These are phyloP conservation scores for Cylloceria caligata DNA, from an alignment of 2,888 invertebrate species.

Conservation along the genomic window DNA sequence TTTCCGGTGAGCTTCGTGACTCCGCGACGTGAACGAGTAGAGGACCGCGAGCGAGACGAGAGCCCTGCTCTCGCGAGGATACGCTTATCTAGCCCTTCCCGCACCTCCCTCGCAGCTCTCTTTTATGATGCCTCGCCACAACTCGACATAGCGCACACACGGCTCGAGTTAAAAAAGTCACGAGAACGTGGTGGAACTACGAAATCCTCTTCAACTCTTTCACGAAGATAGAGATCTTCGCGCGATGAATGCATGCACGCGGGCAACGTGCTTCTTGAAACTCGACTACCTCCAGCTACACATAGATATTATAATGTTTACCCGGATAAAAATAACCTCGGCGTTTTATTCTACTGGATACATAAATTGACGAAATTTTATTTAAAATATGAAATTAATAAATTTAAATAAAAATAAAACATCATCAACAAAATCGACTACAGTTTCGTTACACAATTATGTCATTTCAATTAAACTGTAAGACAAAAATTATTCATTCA, in stretches of 20 bases:
- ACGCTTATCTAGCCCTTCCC: conserved; percentile 31
- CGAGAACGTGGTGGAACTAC: conserved; percentile 83
- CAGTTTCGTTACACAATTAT: no score
- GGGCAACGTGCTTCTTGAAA: conserved; percentile 64
- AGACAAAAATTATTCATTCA: no score
- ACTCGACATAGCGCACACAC: no score
- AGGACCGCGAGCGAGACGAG: conserved; percentile 30
- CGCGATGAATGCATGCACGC: conserved; percentile 60
- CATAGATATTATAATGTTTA: conserved; percentile 38
- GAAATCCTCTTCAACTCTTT: conserved; percentile 79
- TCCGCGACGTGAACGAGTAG: conserved; percentile 67
- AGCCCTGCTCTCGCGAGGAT: conserved; percentile 53
- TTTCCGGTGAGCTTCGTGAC: conserved; percentile 75
- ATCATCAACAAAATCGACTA: no score
- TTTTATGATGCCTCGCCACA: conserved; percentile 55
- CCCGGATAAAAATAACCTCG: background rate
- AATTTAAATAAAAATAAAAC: no score
- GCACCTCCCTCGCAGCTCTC: conserved; percentile 20
- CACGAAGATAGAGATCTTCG: conserved; percentile 74
- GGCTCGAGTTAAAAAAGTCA: conserved; percentile 68
- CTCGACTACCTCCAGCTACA: conserved; percentile 60
- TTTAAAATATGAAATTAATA: background rate
- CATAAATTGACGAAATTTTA: background rate
- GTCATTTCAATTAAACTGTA: no score
- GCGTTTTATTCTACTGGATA: background rate